Base-by-base conservation (phyloP, 2,888 invertebrate genomes). In the Gymnosoma rotundatum region DNA sequence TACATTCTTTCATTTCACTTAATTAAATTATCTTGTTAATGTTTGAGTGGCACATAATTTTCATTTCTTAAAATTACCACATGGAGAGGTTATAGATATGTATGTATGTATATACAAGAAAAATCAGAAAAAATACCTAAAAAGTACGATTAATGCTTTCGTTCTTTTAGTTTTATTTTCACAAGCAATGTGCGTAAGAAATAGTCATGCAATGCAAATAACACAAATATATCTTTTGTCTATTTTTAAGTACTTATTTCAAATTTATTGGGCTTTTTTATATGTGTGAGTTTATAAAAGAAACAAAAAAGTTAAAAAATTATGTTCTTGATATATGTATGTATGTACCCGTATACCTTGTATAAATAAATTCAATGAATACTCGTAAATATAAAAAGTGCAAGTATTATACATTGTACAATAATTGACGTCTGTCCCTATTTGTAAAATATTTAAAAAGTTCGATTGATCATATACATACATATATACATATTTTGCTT, bases 51-150 rank as follows among this genome's bases (percentile, higher is more conserved):
- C 10, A 32, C 18, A 45, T n/a, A n/a, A 67, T 38, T 60, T 48
- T 72, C 7, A 16, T 61, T 25, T 18, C 2, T 56, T 32, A 72
- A 76, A 72, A 61, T 72, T 60, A 72, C 82, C 82, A 72, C 82
- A 82, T 82, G 82, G 82, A 72, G 72, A 72, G 82, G 54, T 60
- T 82, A 45, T 32, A 48, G 3, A 20, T 18, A 52, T 50, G n/a
- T 16, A 18, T 14, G 48, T 48, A 48, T 8, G 4, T 50, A 18
- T 6, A 9, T n/a, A 52, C 18, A 14, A 25, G 20, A 45, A 42
- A 2, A 42, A 32, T 32, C 32, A 42, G 42, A 12, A 42, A 52
- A 73, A 58, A 45, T 21, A 50, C 56, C 56, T 78, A 48, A 63
- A 66, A 48, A 72, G 72, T 60, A 52, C 21, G 42, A 42, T 1